A percentile compares a stretch with the other conserved stretches of the same genome.
Evolutionary conservation across 2,113 vertebrate genomes (phyloP).

Genomic region (Lipotes vexillifer): DNA sequence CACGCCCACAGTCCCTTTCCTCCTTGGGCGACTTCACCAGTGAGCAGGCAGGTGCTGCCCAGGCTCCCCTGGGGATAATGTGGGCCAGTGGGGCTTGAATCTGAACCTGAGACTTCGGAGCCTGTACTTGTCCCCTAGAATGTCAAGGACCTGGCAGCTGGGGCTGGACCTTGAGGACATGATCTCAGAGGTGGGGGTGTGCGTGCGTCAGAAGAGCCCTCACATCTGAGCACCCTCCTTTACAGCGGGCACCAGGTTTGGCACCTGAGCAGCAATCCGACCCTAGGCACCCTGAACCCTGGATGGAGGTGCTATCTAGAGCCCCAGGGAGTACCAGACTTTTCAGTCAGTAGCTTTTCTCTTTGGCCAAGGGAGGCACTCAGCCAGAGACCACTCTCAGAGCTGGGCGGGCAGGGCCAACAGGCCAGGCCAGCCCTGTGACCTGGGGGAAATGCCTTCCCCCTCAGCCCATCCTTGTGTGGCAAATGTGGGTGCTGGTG

Average conservation of each 20-base stretch:
- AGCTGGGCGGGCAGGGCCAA: not conserved
- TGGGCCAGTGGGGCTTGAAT: not conserved
- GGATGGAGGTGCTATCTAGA: not conserved
- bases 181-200: not conserved
- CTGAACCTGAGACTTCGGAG: not conserved
- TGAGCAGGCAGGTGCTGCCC: not conserved
- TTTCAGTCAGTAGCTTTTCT: not conserved
- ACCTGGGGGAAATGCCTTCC: not conserved
- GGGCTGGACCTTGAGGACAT: not conserved
- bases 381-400: not conserved
- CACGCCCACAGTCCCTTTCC: too few relatives aligned
- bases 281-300: not conserved
- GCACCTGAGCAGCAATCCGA: not conserved
- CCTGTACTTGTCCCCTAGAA: not conserved
- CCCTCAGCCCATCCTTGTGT: not conserved
- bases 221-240: not conserved
- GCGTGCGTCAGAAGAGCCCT: not conserved
- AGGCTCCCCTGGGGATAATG: not conserved
- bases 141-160: not conserved
- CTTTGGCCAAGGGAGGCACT: not conserved
- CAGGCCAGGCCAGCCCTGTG: not conserved
- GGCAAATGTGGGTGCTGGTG: not conserved
- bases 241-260: not conserved
- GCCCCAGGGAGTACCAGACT: not conserved
- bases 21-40: not conserved